Base-by-base conservation (phyloP, 2,797 vertebrate genomes). In the Sardinella longiceps region DNA sequence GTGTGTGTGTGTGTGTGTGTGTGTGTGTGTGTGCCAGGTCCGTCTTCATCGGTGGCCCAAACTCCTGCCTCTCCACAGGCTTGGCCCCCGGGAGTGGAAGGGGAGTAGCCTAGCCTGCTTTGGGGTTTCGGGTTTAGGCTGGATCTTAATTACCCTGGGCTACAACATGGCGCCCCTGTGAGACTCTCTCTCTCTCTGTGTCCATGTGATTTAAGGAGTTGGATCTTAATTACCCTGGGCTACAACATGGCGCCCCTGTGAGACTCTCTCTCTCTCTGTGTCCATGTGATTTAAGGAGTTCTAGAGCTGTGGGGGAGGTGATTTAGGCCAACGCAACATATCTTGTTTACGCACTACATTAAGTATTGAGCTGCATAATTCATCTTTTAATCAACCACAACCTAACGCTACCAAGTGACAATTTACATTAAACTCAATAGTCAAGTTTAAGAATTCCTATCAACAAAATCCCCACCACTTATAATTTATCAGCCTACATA, bases 151-250 rank as follows among this genome's bases (percentile, higher is more conserved):
- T 20, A 70, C 45, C 86, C 33, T 86, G 63, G n/a, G 82, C 85
- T 58, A 70, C 84, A 85, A 86, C 84, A 84, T 48, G 46, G 25
- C 30, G 30, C 84, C 83, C 83, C 86, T 85, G 83, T 50, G 85
- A 89, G 80, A 58, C 60, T 25, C n/a, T n/a, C n/a, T n/a, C n/a
- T n/a, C n/a, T n/a, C n/a, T n/a, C 53, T 81, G 48, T 70, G 53
- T 81, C 74, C 80, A 74, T 77, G 82, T 84, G 87, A 88, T 87
- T 86, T 85, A 82, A 88, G 63, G 87, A 66, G 63, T 86, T 86
- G n/a, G n/a, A n/a, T n/a, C n/a, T n/a, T n/a, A 82, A 53, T 84
- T 20, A 70, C 45, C 86, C 33, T 86, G 63, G 63, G 82, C 85
- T 58, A 70, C 84, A 85, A 86, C 84, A 84, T 48, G 46, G 25